Base-by-base conservation (phyloP, 2,888 invertebrate genomes). In the Phyllotreta cruciferae region DNA sequence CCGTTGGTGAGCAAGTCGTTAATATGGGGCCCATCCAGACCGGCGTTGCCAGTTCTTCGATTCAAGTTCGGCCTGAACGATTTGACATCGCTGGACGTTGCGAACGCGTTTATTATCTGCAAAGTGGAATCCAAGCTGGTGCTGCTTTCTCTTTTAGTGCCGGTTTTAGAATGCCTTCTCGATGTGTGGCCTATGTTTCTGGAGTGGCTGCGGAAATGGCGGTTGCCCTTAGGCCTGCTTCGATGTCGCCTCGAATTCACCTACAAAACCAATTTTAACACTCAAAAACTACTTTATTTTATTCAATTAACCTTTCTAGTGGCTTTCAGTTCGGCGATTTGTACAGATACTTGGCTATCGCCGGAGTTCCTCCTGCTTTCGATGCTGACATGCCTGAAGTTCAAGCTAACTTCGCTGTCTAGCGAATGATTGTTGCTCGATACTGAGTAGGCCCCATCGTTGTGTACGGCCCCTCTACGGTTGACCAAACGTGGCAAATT, bases 301-400 rank as follows among this genome's bases (percentile, higher is more conserved):
- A 4, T 4, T 4, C 1, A 24, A 24, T 24, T 24, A n/a, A 88
- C 86, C 77, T 91, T 91, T 1, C 83, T 79, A 3, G 84, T 85
- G 1, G 91, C 91, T 75, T 91, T 92, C 83, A 92, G 85, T 80
- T 93, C 93, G 0, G 92, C 90, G 49, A 93, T 90, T 80, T 93
- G 92, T 0, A 93, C 90, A 0, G 92, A 92, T 52, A 92, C 85
- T 75, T 94, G 94, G 56, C 94, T 94, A 76, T 95, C 95, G 11
- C 93, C 87, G 0, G 94, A 94, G 80, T 94, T 93, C 42, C 94
- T 85, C 6, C 94, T 84, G 0, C 93, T 93, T 78, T 94, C 94
- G 0, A 94, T 91, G 0, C 93, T 93, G 0, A 94, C 91, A 76
- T 92, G 90, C 5, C 91, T 87, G 0, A 91, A 86, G 69, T 90